Percentiles rank a stretch among this genome's conserved stretches.
phyloP scores from a whole-genome alignment of 2,113 vertebrate genomes.

The Larimichthys polyactis region DNA sequence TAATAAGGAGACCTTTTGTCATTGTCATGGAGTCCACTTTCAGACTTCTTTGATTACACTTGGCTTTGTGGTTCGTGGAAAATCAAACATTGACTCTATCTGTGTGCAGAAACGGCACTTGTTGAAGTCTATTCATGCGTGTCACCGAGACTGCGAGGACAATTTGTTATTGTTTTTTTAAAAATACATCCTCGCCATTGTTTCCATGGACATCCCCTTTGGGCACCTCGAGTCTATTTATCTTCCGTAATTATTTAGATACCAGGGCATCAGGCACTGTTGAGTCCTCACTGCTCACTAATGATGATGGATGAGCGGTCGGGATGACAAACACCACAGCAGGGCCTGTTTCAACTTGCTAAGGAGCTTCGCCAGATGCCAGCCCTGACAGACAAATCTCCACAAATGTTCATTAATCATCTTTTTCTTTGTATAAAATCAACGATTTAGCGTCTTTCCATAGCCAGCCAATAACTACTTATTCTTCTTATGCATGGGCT shows the following conservation, averaged over 20 bases:
- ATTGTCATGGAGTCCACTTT: slow-evolving; percentile 39
- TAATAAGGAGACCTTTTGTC: slow-evolving; percentile 52
- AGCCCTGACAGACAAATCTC: slow-evolving; percentile 69
- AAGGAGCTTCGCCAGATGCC: slow-evolving; percentile 74
- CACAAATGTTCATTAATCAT: slow-evolving; percentile 65
- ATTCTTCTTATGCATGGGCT: neutral
- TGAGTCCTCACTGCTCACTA: slow-evolving; percentile 64
- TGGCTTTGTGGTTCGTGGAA: slow-evolving; percentile 37
- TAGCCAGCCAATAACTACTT: neutral
- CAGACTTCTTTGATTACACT: slow-evolving; percentile 46
- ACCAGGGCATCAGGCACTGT: slow-evolving; percentile 66
- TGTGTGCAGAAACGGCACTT: slow-evolving; percentile 14
- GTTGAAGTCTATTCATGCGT: slow-evolving; percentile 14
- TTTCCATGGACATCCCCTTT: slow-evolving; percentile 20
- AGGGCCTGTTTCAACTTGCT: slow-evolving; percentile 76
- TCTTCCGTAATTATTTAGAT: slow-evolving; percentile 78
- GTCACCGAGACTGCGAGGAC: neutral
- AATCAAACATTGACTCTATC: slow-evolving; percentile 53
- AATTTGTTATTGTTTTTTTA: neutral
- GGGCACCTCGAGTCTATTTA: slow-evolving; percentile 66
- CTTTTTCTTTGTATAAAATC: slow-evolving; percentile 21
- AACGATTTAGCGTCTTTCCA: neutral
- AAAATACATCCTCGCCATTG: neutral
- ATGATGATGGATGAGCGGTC: slow-evolving; percentile 83
- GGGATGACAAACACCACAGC: slow-evolving; percentile 77